Evolutionary conservation across 2,797 vertebrate genomes (phyloP), one percentile per base, ranked within the genome.

Genomic region (Intellagama lesueurii): DNA sequence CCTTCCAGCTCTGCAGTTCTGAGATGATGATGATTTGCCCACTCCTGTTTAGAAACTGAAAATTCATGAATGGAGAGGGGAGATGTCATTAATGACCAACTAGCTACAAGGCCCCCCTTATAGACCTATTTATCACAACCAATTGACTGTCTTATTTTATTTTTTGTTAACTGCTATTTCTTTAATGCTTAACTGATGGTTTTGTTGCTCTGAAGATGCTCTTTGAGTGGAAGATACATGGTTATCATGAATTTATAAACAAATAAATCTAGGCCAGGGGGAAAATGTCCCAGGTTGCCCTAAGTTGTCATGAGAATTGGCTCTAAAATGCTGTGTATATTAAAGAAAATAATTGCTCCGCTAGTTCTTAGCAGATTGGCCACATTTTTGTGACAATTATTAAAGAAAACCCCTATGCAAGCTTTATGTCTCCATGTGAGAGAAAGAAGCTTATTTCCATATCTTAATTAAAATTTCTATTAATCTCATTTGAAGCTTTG

Each of bases 401-500:
- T 56, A 64, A 19, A 64, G 19, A 64, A 64, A 17, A 22, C 14
- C 4, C 12, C 19, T 93, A 95, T 95, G 91, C 93, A 56, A 81
- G 91, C 91, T 95, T 94, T 84, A 92, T 93, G 91, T 30, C 88
- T 92, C 90, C 94, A 90, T 92, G 90, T 88, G 94, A 95, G 92
- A 92, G 94, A 95, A 93, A 95, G 94, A 91, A 94, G 92, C 96
- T 96, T 95, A 97, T 97, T 97, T 96, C 95, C 96, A 96, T 97
- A 96, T 96, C 95, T 96, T 96, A 96, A 97, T 97, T 96, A 96
- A 96, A 95, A 95, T 96, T 96, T 96, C 96, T 92, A 95, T 96
- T 97, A 97, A 97, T 96, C 96, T 96, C 95, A 94, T 96, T 94
- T 95, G 95, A 96, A 93, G 93, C 95, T 94, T 95, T 93, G 82